Conservation (phyloP, 2,113 vertebrate genomes). For the Psammodynastes pulverulentus region DNA sequence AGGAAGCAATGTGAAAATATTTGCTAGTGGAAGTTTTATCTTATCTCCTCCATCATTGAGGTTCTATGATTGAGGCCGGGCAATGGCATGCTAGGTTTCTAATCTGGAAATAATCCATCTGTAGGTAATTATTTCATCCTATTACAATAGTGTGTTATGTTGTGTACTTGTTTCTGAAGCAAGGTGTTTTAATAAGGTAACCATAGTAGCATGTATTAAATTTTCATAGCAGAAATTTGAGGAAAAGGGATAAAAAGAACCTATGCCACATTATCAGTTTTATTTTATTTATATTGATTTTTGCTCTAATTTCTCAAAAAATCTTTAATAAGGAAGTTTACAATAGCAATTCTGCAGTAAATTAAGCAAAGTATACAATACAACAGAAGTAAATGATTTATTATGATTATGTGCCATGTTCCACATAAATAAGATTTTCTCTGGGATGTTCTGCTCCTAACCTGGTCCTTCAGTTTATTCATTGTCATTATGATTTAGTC, state of each 20-base stretch:
- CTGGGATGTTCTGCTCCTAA: neutral
- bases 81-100: neutral
- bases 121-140: neutral
- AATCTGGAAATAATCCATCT: neutral
- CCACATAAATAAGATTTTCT: neutral
- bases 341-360: neutral
- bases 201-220: neutral
- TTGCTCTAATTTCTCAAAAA: neutral
- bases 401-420: neutral
- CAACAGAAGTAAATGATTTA: neutral
- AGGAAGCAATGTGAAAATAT: neutral
- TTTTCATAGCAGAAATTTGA: neutral
- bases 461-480: neutral
- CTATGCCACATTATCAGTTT: neutral
- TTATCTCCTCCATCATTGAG: neutral
- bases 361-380: neutral
- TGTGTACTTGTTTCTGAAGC: neutral
- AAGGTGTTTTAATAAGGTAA: neutral
- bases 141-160: neutral
- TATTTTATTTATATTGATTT: neutral
- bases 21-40: neutral
- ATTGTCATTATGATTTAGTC: neutral
- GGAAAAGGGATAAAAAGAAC: neutral
- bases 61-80: neutral
- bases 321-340: neutral